phyloP scores from a whole-genome alignment of 2,888 invertebrate genomes.

The Tanytarsus gracilentus region DNA sequence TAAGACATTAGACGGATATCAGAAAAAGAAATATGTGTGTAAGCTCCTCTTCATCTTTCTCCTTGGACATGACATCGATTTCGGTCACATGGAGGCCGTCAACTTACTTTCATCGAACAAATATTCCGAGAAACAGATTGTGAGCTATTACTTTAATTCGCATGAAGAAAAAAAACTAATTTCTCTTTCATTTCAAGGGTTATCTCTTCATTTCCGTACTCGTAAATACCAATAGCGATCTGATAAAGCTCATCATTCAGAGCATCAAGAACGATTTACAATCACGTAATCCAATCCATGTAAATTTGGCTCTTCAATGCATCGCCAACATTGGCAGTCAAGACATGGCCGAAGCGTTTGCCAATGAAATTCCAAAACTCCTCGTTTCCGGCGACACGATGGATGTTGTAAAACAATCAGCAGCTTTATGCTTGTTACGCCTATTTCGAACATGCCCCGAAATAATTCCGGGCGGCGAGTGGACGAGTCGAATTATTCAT shows the following conservation, averaged over 20 bases:
- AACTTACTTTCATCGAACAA: slow-evolving; percentile 98
- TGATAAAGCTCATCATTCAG: slow-evolving; percentile 97
- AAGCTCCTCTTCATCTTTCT: slow-evolving; percentile 98
- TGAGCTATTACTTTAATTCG: slow-evolving; percentile 39
- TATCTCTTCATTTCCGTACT: slow-evolving; percentile 99
- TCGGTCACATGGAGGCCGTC: slow-evolving; percentile 99
- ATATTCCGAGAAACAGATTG: slow-evolving; percentile 99
- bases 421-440: slow-evolving; percentile 90
- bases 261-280: slow-evolving; percentile 98
- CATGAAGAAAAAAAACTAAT: slow-evolving; percentile 30
- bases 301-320: slow-evolving; percentile 96
- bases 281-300: slow-evolving; percentile 94
- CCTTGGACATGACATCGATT: slow-evolving; percentile 99
- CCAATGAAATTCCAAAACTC: slow-evolving; percentile 94
- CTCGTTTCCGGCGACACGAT: slow-evolving; percentile 98
- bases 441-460: slow-evolving; percentile 92
- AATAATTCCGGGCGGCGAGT: slow-evolving; percentile 93
- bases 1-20: slow-evolving; percentile 98
- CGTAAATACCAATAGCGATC: slow-evolving; percentile 97
- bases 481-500: slow-evolving; percentile 98
- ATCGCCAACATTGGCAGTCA: slow-evolving; percentile 99
- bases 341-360: slow-evolving; percentile 99
- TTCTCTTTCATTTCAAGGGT: slow-evolving; percentile 56
- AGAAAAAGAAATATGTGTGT: slow-evolving; percentile 99
- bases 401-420: slow-evolving; percentile 99